Base-by-base conservation (phyloP, 2,797 vertebrate species). In the Rhabdomys pumilio region DNA sequence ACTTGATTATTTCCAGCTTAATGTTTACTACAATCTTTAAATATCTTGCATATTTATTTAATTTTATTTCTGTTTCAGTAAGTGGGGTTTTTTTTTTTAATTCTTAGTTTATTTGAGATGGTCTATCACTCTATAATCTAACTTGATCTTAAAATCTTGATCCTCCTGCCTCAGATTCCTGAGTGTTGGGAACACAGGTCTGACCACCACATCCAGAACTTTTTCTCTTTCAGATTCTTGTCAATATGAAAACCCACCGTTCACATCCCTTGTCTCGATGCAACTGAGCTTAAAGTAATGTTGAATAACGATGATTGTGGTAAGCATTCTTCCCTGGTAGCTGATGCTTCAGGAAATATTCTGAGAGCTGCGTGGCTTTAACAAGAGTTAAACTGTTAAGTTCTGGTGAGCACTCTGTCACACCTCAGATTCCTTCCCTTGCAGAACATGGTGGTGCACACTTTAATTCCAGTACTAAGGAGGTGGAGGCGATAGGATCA, bases 321-420 rank as follows among this genome's bases (percentile, higher is more conserved):
- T 5, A 34, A 67, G 65, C 65, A 34, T n/a, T 67, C 31, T 14
- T 34, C 34, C 65, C 65, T 67, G 14, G 14, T 67, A 67, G 7
- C 31, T 17, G 31, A 34, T 34, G 14, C 7, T 34, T 34, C 31
- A 15, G 7, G 31, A 67, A 67, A 67, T 7, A 17, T 15, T 34
- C 31, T 17, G 65, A 15, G 65, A 67, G 31, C 65, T 34, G 4
- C 26, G 3, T 17, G 31, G 65, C 65, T 34, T 34, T 67, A 17
- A 67, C 14, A 67, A 34, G 12, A 67, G 31, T 50, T 50, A 50
- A 50, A 50, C 22, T 89, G 14, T 61, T 80, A 41, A 34, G 44
- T 94, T 90, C 93, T 53, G 84, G 44, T 90, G 69, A 92, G 41
- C n/a, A 81, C 34, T 84, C 65, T 59, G 82, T 90, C 41, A 57